Base-by-base conservation (phyloP, 2,797 vertebrate species). In the Rhodeus uyekii region DNA sequence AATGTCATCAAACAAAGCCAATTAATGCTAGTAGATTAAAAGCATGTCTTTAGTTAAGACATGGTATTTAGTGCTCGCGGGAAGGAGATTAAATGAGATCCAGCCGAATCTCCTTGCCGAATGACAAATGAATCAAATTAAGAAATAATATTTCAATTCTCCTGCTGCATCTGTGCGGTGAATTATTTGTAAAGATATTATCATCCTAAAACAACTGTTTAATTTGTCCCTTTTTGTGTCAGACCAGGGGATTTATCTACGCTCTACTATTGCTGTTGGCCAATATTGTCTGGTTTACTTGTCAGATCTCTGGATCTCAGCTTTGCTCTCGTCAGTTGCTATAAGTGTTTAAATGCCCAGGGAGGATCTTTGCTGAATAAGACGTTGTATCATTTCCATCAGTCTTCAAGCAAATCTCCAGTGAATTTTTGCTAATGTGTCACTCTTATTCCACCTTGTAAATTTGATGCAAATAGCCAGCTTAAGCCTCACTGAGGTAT, bases 1-100 rank as follows among this genome's bases (percentile, higher is more conserved):
- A 78, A 88, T 79, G 74, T 55, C 53, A 65, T 78, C 78, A 80
- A 64, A 46, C 14, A 81, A 84, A 82, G 53, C 39, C 53, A 60
- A 32, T 60, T 79, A 76, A 84, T 86, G 76, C 38, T 50, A 53
- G 44, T 22, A 53, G 74, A 82, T 79, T 82, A 82, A 2, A 65
- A 63, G 14, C 76, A 50, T n/a, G 72, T 80, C 32, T 80, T 76
- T 34, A 79, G 44, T 82, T 86, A 78, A 76, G 67, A 77, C 46
- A 50, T 71, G 74, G 16, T 50, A 69, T 86, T 87, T 78, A 74
- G 67, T 16, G 67, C 55, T 67, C 3, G 19, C 4, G 7, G 29
- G 53, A 81, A 64, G 53, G 44, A 39, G 84, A 76, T 87, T 65
- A n/a, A 36, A 60, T 44, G 32, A 78, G 16, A 83, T 76, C 38